Conservation (phyloP, 2,113 vertebrate species). For the Anas platyrhynchos region DNA sequence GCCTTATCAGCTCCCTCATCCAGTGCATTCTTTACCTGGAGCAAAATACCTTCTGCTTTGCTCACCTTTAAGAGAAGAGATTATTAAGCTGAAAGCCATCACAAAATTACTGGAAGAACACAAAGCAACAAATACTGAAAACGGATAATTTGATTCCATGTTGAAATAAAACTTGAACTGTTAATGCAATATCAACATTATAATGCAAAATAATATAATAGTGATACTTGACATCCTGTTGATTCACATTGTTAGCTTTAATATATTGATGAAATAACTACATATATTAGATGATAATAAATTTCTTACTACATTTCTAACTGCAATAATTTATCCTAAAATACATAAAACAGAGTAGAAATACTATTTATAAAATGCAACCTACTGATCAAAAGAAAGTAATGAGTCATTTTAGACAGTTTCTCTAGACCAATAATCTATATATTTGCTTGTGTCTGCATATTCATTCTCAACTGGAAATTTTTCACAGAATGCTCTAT, state of each 20-base stretch:
- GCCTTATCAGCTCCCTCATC: neutral
- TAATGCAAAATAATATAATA: neutral
- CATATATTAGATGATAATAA: neutral
- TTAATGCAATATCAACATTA: neutral
- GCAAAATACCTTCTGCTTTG: constrained; percentile 84
- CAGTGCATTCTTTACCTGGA: constrained; percentile 75
- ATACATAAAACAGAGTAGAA: neutral
- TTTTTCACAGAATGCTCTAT: neutral
- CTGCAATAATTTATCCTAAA: neutral
- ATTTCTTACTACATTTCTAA: neutral
- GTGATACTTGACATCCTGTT: neutral
- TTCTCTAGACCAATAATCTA: neutral
- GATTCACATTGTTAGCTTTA: neutral
- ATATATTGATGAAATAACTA: neutral
- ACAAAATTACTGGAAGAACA: neutral
- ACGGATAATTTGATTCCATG: neutral
- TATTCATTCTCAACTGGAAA: neutral
- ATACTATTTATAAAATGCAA: neutral
- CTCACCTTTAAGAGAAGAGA: constrained; percentile 75
- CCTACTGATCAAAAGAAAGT: neutral
- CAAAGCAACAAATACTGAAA: neutral
- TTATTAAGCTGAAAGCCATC: neutral
- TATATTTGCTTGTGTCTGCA: neutral
- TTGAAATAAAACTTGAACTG: neutral
- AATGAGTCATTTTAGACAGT: neutral